phyloP scores from a whole-genome alignment of 2,113 vertebrate species.

The Tetraodon nigroviridis region DNA sequence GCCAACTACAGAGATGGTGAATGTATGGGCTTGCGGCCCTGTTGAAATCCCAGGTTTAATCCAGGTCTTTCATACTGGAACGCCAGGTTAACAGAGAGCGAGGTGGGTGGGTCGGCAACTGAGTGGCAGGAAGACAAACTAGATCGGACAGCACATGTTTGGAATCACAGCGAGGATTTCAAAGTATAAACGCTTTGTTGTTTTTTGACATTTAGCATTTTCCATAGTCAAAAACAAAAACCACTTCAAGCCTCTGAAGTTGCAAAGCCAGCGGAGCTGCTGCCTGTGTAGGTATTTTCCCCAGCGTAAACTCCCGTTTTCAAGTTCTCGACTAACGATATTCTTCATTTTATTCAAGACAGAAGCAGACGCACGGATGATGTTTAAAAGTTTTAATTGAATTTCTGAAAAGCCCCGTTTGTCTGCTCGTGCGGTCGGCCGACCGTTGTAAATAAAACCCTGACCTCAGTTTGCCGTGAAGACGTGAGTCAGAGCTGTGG shows the following conservation, averaged over 20 bases:
- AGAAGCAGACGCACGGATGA: not conserved
- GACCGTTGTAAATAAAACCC: not conserved
- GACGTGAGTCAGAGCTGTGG: not conserved
- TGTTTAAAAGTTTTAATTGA: not conserved
- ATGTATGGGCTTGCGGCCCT: conserved; percentile 33
- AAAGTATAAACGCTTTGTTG: not conserved
- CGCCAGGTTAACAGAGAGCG: conserved; percentile 46
- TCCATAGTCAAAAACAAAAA: conserved; percentile 1
- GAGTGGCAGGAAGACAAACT: conserved; percentile 16
- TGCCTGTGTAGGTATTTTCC: not conserved
- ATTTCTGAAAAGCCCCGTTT: not conserved
- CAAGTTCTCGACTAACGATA: not conserved
- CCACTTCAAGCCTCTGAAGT: not conserved
- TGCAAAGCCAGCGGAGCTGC: not conserved
- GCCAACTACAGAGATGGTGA: conserved; percentile 34
- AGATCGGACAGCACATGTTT: not conserved
- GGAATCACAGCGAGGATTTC: not conserved
- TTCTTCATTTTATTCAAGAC: not conserved
- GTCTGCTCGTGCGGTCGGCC: not conserved
- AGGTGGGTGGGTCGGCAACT: conserved; percentile 43
- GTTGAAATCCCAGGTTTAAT: conserved; percentile 72
- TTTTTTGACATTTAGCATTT: conserved; percentile 4
- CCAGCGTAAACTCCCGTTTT: not conserved
- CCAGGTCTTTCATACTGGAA: conserved; percentile 59
- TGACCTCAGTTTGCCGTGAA: not conserved